A percentile compares a stretch with the other conserved stretches of the same genome.
These are phyloP conservation scores for Ranitomeya imitator DNA, from an alignment of 2,113 vertebrate species.

Conservation along the genomic window DNA sequence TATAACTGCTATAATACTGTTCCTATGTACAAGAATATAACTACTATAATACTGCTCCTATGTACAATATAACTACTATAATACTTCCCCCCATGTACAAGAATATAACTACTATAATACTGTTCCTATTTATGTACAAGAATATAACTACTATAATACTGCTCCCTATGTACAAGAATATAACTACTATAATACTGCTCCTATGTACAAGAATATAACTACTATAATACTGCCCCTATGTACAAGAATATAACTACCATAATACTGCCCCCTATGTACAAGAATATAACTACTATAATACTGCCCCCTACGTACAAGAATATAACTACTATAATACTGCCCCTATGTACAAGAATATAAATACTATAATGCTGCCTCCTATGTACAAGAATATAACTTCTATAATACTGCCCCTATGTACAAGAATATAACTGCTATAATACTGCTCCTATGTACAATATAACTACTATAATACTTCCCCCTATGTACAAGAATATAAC, in stretches of 20 bases:
- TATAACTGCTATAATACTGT: neutral
- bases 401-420: too few species aligned
- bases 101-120: slow-evolving; percentile 1
- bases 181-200: neutral
- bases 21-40: slow-evolving; percentile 2
- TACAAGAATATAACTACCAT: slow-evolving; percentile 3
- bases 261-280: slow-evolving; percentile 5
- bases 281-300: neutral
- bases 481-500: too few species aligned
- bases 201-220: slow-evolving; percentile 11
- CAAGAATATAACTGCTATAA: too few species aligned
- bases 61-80: slow-evolving; percentile 6
- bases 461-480: too few species aligned
- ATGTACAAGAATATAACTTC: too few species aligned
- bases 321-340: slow-evolving; percentile 13
- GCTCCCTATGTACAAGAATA: neutral
- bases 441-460: too few species aligned
- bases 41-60: too few species aligned
- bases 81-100: neutral
- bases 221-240: neutral
- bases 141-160: neutral
- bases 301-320: neutral
- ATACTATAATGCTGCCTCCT: too few species aligned
- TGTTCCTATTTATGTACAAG: neutral
- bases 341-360: neutral